These are phyloP conservation scores for Nomada flava DNA, from an alignment of 2,888 invertebrate species.

Conservation along the genomic window DNA sequence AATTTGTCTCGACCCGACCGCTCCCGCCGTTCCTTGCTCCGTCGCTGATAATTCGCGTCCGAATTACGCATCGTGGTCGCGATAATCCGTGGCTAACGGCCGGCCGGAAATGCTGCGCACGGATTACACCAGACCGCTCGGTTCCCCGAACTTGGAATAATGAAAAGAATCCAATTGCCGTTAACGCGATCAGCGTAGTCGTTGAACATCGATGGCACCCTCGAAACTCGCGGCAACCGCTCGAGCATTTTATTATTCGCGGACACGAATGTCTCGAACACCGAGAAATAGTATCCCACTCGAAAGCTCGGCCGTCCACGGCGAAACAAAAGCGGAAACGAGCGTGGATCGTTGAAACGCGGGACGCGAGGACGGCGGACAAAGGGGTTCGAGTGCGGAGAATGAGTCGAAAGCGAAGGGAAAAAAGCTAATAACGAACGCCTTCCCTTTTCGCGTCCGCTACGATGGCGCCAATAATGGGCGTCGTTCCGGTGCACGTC, in stretches of 20 bases:
- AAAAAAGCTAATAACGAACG: constrained; percentile 60
- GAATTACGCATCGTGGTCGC: neutral
- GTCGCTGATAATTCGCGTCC: neutral
- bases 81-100: constrained; percentile 25
- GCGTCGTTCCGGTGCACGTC: constrained; percentile 33
- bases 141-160: neutral
- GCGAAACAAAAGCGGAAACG: constrained; percentile 2
- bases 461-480: constrained; percentile 60
- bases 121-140: neutral
- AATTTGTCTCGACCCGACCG: neutral
- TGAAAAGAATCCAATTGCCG: neutral
- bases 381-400: constrained; percentile 7
- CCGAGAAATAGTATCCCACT: neutral
- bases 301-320: neutral
- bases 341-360: too few species aligned
- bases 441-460: constrained; percentile 44
- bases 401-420: constrained; percentile 57
- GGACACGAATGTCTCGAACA: neutral
- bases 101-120: neutral
- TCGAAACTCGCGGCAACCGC: neutral
- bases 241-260: neutral
- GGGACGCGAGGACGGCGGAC: too few species aligned
- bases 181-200: neutral
- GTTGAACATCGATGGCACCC: neutral
- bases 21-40: neutral